Percentiles rank a stretch among this genome's conserved stretches.
Evolutionary conservation across 2,113 vertebrate species (phyloP).

Genomic region (Isurus oxyrinchus): DNA sequence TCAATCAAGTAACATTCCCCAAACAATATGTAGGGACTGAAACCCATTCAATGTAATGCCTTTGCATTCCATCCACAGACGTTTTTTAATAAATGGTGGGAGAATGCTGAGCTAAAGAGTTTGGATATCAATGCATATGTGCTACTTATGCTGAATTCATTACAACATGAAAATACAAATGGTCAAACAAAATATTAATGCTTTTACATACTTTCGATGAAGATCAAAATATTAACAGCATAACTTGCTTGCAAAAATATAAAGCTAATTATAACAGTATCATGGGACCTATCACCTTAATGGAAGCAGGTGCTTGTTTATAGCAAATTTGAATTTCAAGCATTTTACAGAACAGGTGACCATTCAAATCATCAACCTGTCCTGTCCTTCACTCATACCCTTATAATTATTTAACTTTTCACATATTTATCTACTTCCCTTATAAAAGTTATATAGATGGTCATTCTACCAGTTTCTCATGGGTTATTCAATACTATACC

Average conservation of each 20-base stretch:
- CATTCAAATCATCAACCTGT: background rate
- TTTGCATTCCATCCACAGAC: background rate
- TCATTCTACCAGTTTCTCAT: background rate
- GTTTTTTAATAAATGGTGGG: background rate
- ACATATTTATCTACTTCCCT: background rate
- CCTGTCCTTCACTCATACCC: background rate
- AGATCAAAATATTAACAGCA: background rate
- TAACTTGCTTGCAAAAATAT: background rate
- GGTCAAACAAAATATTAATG: background rate
- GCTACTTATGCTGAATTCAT: background rate
- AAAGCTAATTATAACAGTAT: conserved; percentile 21
- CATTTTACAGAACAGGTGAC: background rate
- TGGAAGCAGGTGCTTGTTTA: background rate
- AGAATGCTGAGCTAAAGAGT: background rate
- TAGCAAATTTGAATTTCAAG: background rate
- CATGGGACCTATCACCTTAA: background rate
- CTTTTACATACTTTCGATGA: background rate
- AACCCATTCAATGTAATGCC: background rate
- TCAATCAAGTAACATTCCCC: background rate
- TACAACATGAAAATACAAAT: background rate
- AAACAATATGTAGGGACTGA: background rate
- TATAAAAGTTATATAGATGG: background rate
- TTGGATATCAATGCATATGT: background rate
- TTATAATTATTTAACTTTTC: background rate
- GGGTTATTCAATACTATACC: background rate